Conservation (phyloP, 2,888 invertebrate genomes). For the Drosophila dives region DNA sequence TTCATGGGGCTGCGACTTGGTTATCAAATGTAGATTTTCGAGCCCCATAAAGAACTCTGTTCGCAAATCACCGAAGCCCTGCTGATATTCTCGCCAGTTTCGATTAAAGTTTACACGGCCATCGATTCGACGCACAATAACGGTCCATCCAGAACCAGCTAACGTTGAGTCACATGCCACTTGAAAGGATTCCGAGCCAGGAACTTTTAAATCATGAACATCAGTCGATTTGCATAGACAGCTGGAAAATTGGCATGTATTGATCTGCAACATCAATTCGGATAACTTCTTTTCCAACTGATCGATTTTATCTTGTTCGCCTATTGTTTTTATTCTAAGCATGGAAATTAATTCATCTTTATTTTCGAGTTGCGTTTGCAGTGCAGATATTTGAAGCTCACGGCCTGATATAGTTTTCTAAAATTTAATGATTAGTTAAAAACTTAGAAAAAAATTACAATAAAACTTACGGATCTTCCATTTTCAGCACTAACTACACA, state of each 20-base stretch:
- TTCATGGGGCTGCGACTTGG: constrained; percentile 84
- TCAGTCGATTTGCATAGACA: constrained; percentile 42
- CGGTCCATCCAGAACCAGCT: constrained; percentile 89
- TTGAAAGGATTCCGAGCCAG: constrained; percentile 85
- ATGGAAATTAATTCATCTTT: constrained; percentile 51
- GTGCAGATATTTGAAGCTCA: constrained; percentile 11
- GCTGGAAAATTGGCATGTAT: constrained; percentile 44
- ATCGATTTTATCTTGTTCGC: constrained; percentile 44
- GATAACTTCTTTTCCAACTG: constrained; percentile 21
- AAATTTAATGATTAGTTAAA: background rate
- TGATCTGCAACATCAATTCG: constrained; percentile 15
- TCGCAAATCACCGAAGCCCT: constrained; percentile 89
- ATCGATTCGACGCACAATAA: constrained; percentile 88
- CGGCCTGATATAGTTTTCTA: constrained; percentile 21
- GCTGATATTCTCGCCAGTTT: constrained; percentile 88
- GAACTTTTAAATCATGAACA: constrained; percentile 32
- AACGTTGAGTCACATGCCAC: constrained; percentile 85
- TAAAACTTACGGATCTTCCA: constrained; percentile 18
- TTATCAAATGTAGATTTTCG: constrained; percentile 87
- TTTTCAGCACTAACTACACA: constrained; percentile 11
- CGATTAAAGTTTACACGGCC: constrained; percentile 88
- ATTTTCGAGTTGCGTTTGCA: constrained; percentile 30
- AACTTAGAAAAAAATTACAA: background rate
- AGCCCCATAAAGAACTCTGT: constrained; percentile 90
- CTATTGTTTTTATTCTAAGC: constrained; percentile 39